Base-by-base conservation (phyloP, 2,888 invertebrate species). In the Macrosoma leucophasiata region DNA sequence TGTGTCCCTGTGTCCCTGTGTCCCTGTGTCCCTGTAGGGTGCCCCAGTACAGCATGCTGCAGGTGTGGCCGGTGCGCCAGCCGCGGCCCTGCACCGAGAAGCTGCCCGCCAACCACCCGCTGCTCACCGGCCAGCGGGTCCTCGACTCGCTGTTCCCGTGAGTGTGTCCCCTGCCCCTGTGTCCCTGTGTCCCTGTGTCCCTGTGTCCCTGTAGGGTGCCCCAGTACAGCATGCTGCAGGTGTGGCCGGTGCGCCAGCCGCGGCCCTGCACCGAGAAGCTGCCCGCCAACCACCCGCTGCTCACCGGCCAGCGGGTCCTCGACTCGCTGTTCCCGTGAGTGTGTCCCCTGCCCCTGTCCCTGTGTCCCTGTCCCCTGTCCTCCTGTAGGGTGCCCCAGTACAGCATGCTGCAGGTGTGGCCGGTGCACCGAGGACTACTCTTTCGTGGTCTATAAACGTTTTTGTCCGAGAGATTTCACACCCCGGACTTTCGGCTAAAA, bases 401-500 rank as follows among this genome's bases (percentile, higher is more conserved):
- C 86, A 92, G 90, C 43, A 99, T 99, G 98, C 87, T 99, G 84
- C 99, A 99, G 87, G 95, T 99, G 46, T 99, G 99, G 99, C 99
- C 99, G 4, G 99, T 99, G 55, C 93, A 99, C 71, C 96, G 97
- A 77, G 96, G 98, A 39, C 89, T 99, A 48, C 99, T 99, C 20
- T 92, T n/a, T n/a, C n/a, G n/a, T n/a, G n/a, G n/a, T n/a, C n/a
- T n/a, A n/a, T n/a, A n/a, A n/a, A n/a, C n/a, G n/a, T n/a, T n/a
- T n/a, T n/a, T n/a, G n/a, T n/a, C n/a, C n/a, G n/a, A n/a, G n/a
- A n/a, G n/a, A n/a, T n/a, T n/a, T n/a, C n/a, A n/a, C n/a, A n/a
- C n/a, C n/a, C n/a, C n/a, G n/a, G n/a, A n/a, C n/a, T n/a, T n/a
- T n/a, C n/a, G n/a, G n/a, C n/a, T n/a, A n/a, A n/a, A n/a, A n/a